Evolutionary conservation across 2,888 invertebrate genomes (phyloP).

Genomic region (Kryphioiulus occultus): DNA sequence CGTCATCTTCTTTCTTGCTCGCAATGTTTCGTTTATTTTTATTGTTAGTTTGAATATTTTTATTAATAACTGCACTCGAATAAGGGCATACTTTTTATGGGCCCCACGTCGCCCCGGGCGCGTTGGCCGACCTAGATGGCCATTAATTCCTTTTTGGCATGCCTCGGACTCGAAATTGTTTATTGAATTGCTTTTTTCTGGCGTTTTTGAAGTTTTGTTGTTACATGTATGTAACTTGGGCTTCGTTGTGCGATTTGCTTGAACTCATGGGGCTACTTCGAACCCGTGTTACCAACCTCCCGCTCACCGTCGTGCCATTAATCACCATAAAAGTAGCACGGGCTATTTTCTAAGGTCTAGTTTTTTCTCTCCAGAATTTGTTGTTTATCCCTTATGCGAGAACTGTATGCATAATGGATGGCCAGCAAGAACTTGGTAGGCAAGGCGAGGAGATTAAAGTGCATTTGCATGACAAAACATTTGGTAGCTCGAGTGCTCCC

Average conservation of each 20-base stretch:
- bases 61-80: background rate
- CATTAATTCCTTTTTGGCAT: background rate
- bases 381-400: background rate
- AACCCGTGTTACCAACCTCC: background rate
- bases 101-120: background rate
- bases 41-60: background rate
- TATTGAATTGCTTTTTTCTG: background rate
- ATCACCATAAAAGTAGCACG: background rate
- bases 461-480: conserved; percentile 11
- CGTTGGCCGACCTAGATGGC: background rate
- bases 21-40: background rate
- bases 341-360: background rate
- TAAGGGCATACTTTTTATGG: background rate
- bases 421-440: background rate
- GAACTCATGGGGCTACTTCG: background rate
- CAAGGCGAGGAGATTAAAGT: conserved; percentile 6
- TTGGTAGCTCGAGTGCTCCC: background rate
- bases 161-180: background rate
- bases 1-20: background rate
- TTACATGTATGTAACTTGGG: background rate
- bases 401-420: conserved; percentile 7
- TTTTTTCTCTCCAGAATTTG: background rate
- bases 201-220: background rate
- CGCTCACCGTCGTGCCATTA: background rate
- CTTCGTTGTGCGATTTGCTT: background rate